A percentile compares a stretch with the other conserved stretches of the same genome.
phyloP scores from a whole-genome alignment of 2,797 vertebrate species.

The Capromys pilorides region DNA sequence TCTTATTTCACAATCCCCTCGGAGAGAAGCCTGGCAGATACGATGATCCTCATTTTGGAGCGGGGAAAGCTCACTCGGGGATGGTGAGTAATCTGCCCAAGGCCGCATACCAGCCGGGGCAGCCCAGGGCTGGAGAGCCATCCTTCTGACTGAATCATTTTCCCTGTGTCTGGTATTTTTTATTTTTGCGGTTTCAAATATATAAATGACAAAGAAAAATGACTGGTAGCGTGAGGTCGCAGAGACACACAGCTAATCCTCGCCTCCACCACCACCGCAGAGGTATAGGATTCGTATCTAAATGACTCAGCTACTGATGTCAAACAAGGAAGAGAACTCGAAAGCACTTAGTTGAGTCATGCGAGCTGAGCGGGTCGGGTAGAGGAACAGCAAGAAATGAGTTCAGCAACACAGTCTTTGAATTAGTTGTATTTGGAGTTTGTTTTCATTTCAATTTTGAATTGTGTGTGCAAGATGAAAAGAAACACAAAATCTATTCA shows the following conservation, averaged over 20 bases:
- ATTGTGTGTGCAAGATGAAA: background rate
- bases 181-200: slow-evolving; percentile 32
- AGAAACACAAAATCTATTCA: background rate
- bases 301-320: background rate
- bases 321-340: background rate
- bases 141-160: background rate
- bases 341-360: background rate
- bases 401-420: background rate
- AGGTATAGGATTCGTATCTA: slow-evolving; percentile 16
- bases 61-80: background rate
- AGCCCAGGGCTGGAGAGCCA: background rate
- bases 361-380: background rate
- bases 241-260: background rate
- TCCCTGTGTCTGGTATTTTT: background rate
- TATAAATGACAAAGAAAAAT: slow-evolving; percentile 48
- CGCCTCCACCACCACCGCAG: background rate
- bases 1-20: slow-evolving; percentile 6
- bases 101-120: background rate
- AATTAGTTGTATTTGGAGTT: background rate
- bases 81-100: background rate
- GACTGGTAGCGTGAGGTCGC: background rate
- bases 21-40: background rate
- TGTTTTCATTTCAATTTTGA: slow-evolving; percentile 12
- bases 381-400: background rate
- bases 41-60: background rate